Evolutionary conservation across 2,797 vertebrate species (phyloP).

Genomic region (Sebastes steindachneri): DNA sequence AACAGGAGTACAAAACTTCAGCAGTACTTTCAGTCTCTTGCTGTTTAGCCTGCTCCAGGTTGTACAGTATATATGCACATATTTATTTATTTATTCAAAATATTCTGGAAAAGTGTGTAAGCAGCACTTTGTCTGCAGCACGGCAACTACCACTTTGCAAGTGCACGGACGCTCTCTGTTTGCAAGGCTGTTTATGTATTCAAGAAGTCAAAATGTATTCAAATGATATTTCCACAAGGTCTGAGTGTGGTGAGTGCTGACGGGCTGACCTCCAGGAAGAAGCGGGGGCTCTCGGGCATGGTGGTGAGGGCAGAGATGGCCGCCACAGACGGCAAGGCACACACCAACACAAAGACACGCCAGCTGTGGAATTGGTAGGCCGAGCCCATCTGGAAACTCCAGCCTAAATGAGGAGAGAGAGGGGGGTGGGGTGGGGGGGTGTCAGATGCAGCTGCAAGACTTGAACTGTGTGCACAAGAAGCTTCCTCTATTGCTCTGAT

Average conservation of each 20-base stretch:
- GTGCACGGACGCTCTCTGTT: neutral
- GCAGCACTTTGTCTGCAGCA: slow-evolving; percentile 18
- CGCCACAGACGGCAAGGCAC: slow-evolving; percentile 93
- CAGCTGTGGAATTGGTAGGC: slow-evolving; percentile 99
- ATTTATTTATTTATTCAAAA: slow-evolving; percentile 26
- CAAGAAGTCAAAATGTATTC: neutral
- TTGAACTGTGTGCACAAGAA: neutral
- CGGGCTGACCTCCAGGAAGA: slow-evolving; percentile 91
- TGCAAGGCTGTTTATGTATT: slow-evolving; percentile 3
- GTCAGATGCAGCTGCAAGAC: slow-evolving; percentile 14
- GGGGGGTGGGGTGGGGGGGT: neutral
- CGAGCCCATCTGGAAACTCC: slow-evolving; percentile 99
- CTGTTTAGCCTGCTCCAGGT: neutral
- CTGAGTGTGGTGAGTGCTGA: neutral
- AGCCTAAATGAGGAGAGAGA: slow-evolving; percentile 79
- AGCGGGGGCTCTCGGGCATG: slow-evolving; percentile 97
- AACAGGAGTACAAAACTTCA: neutral
- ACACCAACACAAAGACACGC: slow-evolving; percentile 96
- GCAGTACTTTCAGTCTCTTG: neutral
- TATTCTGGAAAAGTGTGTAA: slow-evolving; percentile 4
- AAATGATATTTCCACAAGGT: neutral
- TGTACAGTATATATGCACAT: neutral
- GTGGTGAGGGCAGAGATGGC: slow-evolving; percentile 95
- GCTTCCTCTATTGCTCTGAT: neutral
- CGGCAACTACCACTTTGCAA: neutral